A percentile compares a stretch with the other conserved stretches of the same genome.
Evolutionary conservation across 2,113 vertebrate genomes (phyloP).

Genomic region (Crotalus helleri): DNA sequence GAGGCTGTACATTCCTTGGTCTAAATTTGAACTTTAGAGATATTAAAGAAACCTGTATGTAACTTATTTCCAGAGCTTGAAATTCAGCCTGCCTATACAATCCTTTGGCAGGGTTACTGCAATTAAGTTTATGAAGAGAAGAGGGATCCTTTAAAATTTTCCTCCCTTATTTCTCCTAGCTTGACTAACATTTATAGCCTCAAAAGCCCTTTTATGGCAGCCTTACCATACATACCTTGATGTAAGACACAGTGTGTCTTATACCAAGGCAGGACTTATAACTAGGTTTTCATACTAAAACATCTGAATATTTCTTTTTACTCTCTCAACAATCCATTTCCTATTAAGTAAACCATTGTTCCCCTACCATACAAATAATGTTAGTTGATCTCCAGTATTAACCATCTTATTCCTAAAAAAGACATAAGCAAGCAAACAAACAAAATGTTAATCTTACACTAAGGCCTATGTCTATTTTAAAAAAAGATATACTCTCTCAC

Average conservation of each 20-base stretch:
- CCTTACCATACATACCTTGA: not conserved
- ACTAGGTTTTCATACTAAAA: not conserved
- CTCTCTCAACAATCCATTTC: not conserved
- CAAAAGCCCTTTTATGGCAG: not conserved
- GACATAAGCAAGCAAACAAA: not conserved
- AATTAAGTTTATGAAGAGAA: not conserved
- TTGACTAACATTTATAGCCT: not conserved
- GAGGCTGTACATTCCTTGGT: not conserved
- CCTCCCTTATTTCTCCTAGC: not conserved
- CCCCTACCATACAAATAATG: not conserved
- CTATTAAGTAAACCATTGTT: not conserved
- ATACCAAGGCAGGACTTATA: not conserved
- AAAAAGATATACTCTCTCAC: not conserved
- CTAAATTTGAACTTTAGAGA: not conserved
- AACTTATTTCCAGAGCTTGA: not conserved
- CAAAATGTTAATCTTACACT: not conserved
- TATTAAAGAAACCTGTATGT: not conserved
- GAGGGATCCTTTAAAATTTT: not conserved
- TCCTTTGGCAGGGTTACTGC: not conserved
- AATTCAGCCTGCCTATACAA: not conserved
- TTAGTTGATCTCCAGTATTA: not conserved
- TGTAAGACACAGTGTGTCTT: not conserved
- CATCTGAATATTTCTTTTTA: not conserved
- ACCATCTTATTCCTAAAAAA: not conserved
- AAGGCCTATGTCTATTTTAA: not conserved